Evolutionary conservation across 2,113 vertebrate genomes (phyloP), one percentile per base, ranked within the genome.

Genomic region (Grammomys surdaster): DNA sequence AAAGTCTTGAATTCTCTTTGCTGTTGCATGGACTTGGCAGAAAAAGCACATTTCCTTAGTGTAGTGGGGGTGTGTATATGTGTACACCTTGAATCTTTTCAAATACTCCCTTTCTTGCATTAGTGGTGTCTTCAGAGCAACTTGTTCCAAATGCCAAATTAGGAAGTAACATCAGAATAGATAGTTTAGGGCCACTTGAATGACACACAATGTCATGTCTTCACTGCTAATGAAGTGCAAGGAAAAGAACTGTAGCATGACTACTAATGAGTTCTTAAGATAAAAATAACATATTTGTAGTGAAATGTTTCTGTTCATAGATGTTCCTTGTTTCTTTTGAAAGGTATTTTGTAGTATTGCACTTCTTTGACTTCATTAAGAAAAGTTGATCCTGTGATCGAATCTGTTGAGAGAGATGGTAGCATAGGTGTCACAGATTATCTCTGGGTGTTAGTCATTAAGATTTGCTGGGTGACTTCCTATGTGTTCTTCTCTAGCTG

Each of bases 231-330:
- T n/a, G 10, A 88, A 94, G 48, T 33, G 4, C 28, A 31, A 75
- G 95, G 51, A 26, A 54, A 85, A 96, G 86, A 90, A 20, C 14
- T 89, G 54, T 17, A 14, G 40, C 60, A 36, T 51, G 70, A 75
- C 40, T 43, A 22, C 13, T 24, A 88, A 95, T 70, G 24, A 72
- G 46, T 90, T 93, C 60, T 60, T 84, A 46, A 90, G 69, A 14
- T n/a, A 69, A 73, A 82, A 70, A 70, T 16, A 54, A 11, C 33
- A 16, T 56, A 56, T 88, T 81, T 85, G 33, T 63, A 54, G 63
- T 92, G 51, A n/a, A 73, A 69, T 81, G 77, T 31, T 72, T 92
- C 67, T 95, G 7, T 69, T 92, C 48, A 90, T 22, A 90, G 58
- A 22, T 84, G 82, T 87, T 87, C 65, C 78, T 94, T 46, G 5